A percentile compares a stretch with the other conserved stretches of the same genome.
phyloP scores from a whole-genome alignment of 1,140 invertebrate species.

The Zaprionus inermis region DNA sequence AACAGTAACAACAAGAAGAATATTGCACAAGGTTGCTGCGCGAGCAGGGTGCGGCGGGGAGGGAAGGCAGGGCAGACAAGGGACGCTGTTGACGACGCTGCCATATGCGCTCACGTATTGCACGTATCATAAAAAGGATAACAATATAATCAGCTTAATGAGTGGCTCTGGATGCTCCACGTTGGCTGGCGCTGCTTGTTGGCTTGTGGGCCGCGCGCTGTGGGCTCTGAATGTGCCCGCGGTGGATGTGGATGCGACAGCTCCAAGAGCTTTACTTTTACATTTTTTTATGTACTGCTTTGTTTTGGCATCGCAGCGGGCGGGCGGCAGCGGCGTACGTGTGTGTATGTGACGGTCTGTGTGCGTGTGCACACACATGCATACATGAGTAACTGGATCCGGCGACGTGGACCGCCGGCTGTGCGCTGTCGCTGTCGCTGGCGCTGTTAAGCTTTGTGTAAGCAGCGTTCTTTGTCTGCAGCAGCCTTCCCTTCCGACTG shows the following conservation, averaged over 20 bases:
- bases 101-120: conserved; percentile 82
- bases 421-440: conserved; percentile 59
- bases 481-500: not conserved
- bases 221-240: conserved; percentile 21
- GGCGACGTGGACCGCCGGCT: conserved; percentile 55
- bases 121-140: conserved; percentile 84
- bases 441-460: conserved; percentile 80
- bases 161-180: conserved; percentile 65
- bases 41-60: not conserved
- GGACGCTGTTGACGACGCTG: conserved; percentile 42
- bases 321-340: conserved; percentile 12
- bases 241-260: conserved; percentile 67
- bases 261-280: conserved; percentile 72
- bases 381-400: conserved; percentile 5
- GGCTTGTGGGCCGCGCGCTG: conserved; percentile 10
- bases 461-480: conserved; percentile 78
- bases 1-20: conserved; percentile 40
- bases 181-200: not conserved
- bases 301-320: conserved; percentile 58
- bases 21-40: not conserved
- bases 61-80: conserved; percentile 1
- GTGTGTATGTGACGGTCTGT: not conserved
- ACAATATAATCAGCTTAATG: conserved; percentile 84
- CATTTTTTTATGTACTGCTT: conserved; percentile 78
- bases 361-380: not conserved